These are phyloP conservation scores for Neopelma chrysocephalum DNA, from an alignment of 2,797 vertebrate genomes.

Conservation along the genomic window DNA sequence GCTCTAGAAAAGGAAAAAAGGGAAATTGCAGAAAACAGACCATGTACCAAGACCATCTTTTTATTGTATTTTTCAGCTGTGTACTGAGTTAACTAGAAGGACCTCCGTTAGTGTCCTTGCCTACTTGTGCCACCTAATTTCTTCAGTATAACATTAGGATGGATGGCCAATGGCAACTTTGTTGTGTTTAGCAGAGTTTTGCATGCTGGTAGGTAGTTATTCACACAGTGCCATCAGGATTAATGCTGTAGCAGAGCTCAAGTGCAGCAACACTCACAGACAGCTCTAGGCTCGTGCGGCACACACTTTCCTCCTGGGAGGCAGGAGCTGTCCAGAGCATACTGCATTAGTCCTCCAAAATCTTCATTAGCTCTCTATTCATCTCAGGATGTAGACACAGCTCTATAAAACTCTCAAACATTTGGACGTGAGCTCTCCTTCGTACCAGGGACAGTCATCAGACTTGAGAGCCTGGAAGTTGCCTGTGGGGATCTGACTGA, in stretches of 20 bases:
- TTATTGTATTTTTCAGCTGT: neutral
- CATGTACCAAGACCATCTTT: neutral
- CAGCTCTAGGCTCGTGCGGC: neutral
- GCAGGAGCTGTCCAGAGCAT: neutral
- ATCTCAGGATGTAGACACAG: neutral
- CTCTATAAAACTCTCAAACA: neutral
- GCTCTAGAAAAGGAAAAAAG: neutral
- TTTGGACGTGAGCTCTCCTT: neutral
- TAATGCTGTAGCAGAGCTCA: neutral
- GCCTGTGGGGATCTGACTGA: accelerated
- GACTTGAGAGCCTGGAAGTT: neutral
- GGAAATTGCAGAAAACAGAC: neutral
- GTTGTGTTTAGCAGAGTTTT: neutral
- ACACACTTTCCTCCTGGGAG: neutral
- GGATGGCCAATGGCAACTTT: neutral
- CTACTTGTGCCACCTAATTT: neutral
- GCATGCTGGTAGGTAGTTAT: neutral
- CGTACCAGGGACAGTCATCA: neutral
- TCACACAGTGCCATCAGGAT: neutral
- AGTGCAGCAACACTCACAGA: accelerated
- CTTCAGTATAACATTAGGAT: neutral
- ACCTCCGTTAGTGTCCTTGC: neutral
- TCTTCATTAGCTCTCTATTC: neutral
- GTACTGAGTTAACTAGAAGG: neutral
- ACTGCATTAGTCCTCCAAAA: neutral